phyloP scores from a whole-genome alignment of 2,113 vertebrate species.

The Neolamprologus devosi region DNA sequence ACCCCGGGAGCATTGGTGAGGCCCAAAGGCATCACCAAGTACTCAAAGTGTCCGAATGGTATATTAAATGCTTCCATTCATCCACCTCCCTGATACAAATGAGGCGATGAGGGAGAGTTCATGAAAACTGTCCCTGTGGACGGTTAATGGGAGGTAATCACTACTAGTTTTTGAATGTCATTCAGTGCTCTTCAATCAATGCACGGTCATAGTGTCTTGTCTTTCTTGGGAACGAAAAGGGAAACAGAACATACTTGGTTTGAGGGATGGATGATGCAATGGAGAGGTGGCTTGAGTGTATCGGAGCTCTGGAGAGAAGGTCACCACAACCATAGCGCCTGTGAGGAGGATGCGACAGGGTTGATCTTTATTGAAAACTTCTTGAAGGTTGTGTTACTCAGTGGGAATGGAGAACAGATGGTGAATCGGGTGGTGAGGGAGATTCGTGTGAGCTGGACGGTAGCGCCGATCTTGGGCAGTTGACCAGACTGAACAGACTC shows the following conservation, averaged over 20 bases:
- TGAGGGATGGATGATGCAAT: not conserved
- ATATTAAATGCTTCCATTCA: not conserved
- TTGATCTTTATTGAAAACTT: not conserved
- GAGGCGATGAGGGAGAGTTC: not conserved
- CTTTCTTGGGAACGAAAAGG: not conserved
- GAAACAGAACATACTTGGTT: not conserved
- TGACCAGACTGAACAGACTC: not conserved
- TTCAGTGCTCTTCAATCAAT: not conserved
- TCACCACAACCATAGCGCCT: not conserved
- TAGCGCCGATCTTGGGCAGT: not conserved
- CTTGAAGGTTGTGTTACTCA: not conserved
- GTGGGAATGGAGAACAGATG: not conserved
- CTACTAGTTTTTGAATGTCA: not conserved
- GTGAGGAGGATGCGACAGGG: not conserved
- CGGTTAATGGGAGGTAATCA: not conserved
- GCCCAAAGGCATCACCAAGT: not conserved
- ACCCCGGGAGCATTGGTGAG: not conserved
- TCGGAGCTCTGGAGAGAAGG: not conserved
- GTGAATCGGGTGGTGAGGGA: not conserved
- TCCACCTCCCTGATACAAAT: not conserved
- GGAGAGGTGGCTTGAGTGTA: not conserved
- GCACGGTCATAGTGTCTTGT: not conserved
- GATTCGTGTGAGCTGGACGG: fast-evolving
- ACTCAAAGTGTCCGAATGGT: not conserved
- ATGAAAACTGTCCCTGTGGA: not conserved